Evolutionary conservation across 2,113 vertebrate genomes (phyloP), one percentile per base, ranked within the genome.

Genomic region (Mirounga angustirostris): DNA sequence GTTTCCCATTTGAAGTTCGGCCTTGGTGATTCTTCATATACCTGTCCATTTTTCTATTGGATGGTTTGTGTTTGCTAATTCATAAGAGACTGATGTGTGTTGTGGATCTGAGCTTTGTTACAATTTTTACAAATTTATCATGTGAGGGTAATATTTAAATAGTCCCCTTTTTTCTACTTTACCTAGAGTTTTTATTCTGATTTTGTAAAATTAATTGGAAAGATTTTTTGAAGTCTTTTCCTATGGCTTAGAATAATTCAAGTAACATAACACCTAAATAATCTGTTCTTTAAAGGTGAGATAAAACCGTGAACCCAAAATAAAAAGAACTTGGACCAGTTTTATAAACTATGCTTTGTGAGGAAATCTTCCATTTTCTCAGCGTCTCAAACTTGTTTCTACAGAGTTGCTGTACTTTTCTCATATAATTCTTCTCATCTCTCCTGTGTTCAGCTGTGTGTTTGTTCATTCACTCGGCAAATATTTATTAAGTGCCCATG

Each of bases 171-270:
- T 89, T 43, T 30, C 67, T 46, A 9, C 30, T 76, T 91, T 50
- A 91, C 19, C 14, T 91, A 19, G 28, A 18, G 12, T 28, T 86
- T 86, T 88, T 36, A 26, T 52, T 94, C 15, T 83, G 67, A 79
- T 93, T 93, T 95, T 93, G 19, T 89, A 24, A 87, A 43, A 73
- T 36, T 30, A 76, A 86, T 46, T 63, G 67, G 7, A 80, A 21
- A 10, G 33, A 69, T 9, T 69, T n/a, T 36, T 69, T 36, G 56
- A 79, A 15, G 3, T 56, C n/a, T 76, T 82, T 76, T 14, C 18
- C 52, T 46, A 3, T 91, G 40, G 58, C n/a, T 40, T 81, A 33
- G 33, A 78, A 28, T 74, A 9, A 19, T 30, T 82, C 58, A 65
- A 67, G 65, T 58, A n/a, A 19, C 43, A 71, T 58, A n/a, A 19